These are phyloP conservation scores for Neoarius graeffei DNA, from an alignment of 2,113 vertebrate species.

Conservation along the genomic window DNA sequence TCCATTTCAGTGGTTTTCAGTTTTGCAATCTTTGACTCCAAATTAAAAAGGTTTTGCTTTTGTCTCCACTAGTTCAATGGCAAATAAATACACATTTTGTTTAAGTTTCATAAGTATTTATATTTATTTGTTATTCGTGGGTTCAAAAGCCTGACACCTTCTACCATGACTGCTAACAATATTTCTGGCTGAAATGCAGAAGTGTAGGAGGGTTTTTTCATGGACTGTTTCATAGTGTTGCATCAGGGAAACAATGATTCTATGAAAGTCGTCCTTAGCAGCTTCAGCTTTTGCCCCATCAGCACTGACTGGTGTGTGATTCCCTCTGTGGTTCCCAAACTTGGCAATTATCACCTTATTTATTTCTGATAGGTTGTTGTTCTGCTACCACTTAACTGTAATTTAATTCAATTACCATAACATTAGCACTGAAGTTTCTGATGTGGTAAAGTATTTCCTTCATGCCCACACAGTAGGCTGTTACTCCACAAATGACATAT, in stretches of 20 bases:
- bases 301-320: not conserved
- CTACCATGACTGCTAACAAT: not conserved
- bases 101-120: not conserved
- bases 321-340: not conserved
- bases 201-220: not conserved
- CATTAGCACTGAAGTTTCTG: not conserved
- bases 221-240: slow-evolving; percentile 3
- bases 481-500: not conserved
- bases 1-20: not conserved
- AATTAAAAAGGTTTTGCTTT: not conserved
- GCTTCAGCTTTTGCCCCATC: not conserved
- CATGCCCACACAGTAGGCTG: not conserved
- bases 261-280: not conserved
- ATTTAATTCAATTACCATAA: not conserved
- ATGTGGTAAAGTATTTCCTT: not conserved
- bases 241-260: not conserved
- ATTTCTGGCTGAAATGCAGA: not conserved
- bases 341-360: slow-evolving; percentile 2
- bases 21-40: not conserved
- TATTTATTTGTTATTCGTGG: not conserved
- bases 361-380: not conserved
- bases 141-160: not conserved
- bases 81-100: not conserved
- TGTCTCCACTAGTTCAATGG: not conserved
- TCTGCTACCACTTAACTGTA: not conserved